Evolutionary conservation across 1,140 invertebrate species (phyloP).

Genomic region (Chironomus striatipennis): DNA sequence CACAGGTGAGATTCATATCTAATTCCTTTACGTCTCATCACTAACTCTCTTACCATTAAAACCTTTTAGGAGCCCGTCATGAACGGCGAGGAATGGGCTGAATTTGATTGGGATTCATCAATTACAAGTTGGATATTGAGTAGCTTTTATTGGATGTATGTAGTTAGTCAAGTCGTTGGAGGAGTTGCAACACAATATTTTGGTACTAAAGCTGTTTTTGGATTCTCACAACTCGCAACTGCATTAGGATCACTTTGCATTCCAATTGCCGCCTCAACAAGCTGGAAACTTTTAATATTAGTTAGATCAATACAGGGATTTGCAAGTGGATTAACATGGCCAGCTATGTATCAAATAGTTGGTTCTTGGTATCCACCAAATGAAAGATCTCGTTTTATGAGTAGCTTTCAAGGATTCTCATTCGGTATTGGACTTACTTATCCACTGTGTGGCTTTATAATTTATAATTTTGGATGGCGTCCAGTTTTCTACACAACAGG

Average conservation of each 20-base stretch:
- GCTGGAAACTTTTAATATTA: conserved; percentile 51
- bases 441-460: conserved; percentile 59
- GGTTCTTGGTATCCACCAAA: conserved; percentile 74
- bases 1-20: neutral
- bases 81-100: conserved; percentile 37
- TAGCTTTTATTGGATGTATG: conserved; percentile 66
- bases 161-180: conserved; percentile 58
- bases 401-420: conserved; percentile 67
- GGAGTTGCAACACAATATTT: conserved; percentile 66
- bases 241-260: conserved; percentile 60
- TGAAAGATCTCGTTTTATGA: conserved; percentile 69
- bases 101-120: conserved; percentile 51
- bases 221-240: conserved; percentile 57
- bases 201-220: conserved; percentile 71
- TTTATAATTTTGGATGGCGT: conserved; percentile 56
- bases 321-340: conserved; percentile 74
- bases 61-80: neutral
- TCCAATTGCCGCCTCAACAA: conserved; percentile 50
- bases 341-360: conserved; percentile 75
- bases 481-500: conserved; percentile 63
- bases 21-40: neutral
- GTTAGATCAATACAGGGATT: conserved; percentile 57
- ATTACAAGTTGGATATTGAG: conserved; percentile 54
- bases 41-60: neutral
- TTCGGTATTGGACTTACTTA: conserved; percentile 65